Percentiles rank a stretch among this genome's conserved stretches.
phyloP scores from a whole-genome alignment of 2,113 vertebrate genomes.

The Diadophis punctatus region DNA sequence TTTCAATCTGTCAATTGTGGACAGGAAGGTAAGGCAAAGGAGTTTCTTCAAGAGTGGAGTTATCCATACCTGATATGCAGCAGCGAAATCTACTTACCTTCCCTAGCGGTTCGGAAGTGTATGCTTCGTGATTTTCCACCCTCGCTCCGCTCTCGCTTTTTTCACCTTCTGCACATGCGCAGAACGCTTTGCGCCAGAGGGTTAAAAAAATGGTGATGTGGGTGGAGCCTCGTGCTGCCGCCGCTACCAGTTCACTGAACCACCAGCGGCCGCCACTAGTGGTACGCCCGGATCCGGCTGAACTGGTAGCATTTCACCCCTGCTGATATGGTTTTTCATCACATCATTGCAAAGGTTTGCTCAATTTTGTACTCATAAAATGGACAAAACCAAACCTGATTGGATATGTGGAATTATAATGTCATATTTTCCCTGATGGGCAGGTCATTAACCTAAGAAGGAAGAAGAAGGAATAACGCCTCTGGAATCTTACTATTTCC shows the following conservation, averaged over 20 bases:
- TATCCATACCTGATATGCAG: not conserved
- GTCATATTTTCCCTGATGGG: not conserved
- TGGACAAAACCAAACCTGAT: not conserved
- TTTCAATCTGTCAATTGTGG: not conserved
- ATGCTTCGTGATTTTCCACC: too few relatives aligned
- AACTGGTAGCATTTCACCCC: too few relatives aligned
- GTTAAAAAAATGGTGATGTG: too few relatives aligned
- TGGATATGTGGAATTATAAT: not conserved
- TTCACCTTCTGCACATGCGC: too few relatives aligned
- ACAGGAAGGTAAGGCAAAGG: not conserved
- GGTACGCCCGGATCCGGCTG: too few relatives aligned
- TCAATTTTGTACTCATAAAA: not conserved
- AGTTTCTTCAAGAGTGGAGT: not conserved
- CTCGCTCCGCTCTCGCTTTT: too few relatives aligned
- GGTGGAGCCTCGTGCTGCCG: too few relatives aligned
- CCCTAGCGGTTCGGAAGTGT: too few relatives aligned
- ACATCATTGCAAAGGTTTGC: not conserved
- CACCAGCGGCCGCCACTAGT: too few relatives aligned
- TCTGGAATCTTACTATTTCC: not conserved
- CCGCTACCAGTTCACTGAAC: too few relatives aligned
- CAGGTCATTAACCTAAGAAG: not conserved
- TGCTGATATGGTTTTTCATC: not conserved
- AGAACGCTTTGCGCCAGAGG: too few relatives aligned
- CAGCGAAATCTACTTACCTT: too few relatives aligned
- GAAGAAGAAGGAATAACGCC: not conserved